Percentiles rank a stretch among this genome's conserved stretches.
Evolutionary conservation across 2,888 invertebrate genomes (phyloP).

Genomic region (Nasonia oneida): DNA sequence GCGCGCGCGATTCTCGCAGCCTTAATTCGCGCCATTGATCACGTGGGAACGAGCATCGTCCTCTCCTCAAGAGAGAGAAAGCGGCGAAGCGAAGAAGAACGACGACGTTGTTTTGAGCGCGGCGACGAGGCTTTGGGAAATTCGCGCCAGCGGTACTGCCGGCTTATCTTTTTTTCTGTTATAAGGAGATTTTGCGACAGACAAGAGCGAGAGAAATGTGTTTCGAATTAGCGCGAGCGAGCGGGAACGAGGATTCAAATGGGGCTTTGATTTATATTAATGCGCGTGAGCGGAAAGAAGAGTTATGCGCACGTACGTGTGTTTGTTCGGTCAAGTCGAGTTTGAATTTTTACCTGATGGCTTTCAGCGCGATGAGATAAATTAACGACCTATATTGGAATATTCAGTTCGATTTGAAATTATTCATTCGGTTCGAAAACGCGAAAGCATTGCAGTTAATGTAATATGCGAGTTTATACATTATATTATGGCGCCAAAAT

Average conservation of each 20-base stretch:
- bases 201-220: conserved; percentile 2
- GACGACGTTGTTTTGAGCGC: conserved; percentile 20
- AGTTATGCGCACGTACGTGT: background rate
- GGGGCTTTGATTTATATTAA: background rate
- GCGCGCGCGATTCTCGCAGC: conserved; percentile 19
- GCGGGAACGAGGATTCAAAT: background rate
- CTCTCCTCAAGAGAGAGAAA: conserved; percentile 23
- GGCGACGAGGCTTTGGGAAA: background rate
- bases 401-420: background rate
- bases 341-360: background rate
- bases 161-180: background rate
- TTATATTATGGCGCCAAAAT: conserved; percentile 1
- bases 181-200: background rate
- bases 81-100: conserved; percentile 11
- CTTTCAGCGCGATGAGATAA: background rate
- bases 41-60: conserved; percentile 47
- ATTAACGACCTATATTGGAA: background rate
- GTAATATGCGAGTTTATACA: background rate
- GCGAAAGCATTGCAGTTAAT: too few relatives aligned
- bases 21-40: conserved; percentile 59
- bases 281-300: background rate
- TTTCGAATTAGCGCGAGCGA: background rate
- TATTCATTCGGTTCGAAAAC: background rate
- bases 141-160: background rate
- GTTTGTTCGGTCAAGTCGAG: background rate